phyloP scores from a whole-genome alignment of 1,140 invertebrate species.

The Rhynchophorus ferrugineus region DNA sequence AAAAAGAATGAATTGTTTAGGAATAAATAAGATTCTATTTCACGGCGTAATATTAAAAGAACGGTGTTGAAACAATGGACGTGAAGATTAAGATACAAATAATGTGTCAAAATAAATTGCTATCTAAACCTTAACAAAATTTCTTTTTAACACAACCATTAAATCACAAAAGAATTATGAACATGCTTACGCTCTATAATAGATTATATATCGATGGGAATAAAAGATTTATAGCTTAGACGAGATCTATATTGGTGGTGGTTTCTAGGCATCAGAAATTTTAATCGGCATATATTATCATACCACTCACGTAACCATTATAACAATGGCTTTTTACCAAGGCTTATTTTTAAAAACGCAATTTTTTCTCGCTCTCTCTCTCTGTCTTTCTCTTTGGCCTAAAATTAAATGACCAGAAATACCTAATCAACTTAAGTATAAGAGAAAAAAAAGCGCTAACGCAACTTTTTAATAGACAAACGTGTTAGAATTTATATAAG shows the following conservation, averaged over 20 bases:
- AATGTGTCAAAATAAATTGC: slow-evolving; percentile 12
- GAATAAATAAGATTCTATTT: no score
- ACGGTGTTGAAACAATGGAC: no score
- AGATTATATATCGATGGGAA: slow-evolving; percentile 17
- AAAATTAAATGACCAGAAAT: not conserved
- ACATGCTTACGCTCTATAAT: slow-evolving; percentile 14
- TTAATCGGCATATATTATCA: slow-evolving; percentile 1
- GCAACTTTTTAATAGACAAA: slow-evolving; percentile 6
- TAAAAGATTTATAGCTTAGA: slow-evolving; percentile 14
- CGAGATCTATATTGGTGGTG: slow-evolving; percentile 11
- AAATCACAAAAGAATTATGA: slow-evolving; percentile 17
- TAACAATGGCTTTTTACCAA: not conserved
- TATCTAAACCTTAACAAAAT: slow-evolving; percentile 11
- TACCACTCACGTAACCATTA: not conserved
- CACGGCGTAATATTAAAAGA: no score
- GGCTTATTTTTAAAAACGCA: not conserved
- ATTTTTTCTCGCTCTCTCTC: no score
- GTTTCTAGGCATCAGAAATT: slow-evolving; percentile 6
- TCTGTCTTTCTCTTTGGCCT: no score
- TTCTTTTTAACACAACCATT: slow-evolving; percentile 9
- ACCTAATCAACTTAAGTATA: not conserved
- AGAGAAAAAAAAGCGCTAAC: not conserved
- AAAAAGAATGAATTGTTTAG: no score
- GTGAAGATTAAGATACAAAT: no score
- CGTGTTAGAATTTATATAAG: slow-evolving; percentile 8